phyloP scores from a whole-genome alignment of 23 tunicate species.

The Halocynthia roretzi region DNA sequence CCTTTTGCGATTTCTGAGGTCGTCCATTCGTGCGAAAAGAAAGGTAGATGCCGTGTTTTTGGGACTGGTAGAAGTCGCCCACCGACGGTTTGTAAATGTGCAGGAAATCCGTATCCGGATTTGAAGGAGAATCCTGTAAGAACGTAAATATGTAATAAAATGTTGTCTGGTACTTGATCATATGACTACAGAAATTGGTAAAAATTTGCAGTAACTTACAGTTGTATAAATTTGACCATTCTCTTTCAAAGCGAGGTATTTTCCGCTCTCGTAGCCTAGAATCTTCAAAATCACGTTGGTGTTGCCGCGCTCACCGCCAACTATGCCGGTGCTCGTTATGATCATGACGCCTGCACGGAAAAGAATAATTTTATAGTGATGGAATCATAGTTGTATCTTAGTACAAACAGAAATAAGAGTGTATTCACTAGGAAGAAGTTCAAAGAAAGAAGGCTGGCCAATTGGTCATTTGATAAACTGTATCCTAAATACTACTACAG shows the following conservation, averaged over 20 bases:
- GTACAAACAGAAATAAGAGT: too few species aligned
- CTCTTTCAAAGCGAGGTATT: constrained; percentile 28
- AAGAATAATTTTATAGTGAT: too few species aligned
- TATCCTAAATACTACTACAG: too few species aligned
- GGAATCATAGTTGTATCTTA: too few species aligned
- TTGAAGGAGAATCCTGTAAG: constrained; percentile 13
- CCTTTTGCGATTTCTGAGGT: not conserved
- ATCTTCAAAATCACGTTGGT: constrained; percentile 1
- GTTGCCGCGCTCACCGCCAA: too few species aligned
- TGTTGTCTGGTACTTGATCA: not conserved
- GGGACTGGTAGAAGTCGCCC: constrained; percentile 29
- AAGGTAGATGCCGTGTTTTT: constrained; percentile 11
- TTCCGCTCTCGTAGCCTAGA: constrained; percentile 6
- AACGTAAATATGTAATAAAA: not conserved
- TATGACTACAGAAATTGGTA: not conserved
- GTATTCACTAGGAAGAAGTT: too few species aligned
- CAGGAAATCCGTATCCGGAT: constrained; percentile 31
- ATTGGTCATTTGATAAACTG: too few species aligned
- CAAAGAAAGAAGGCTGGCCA: too few species aligned
- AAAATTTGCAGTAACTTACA: constrained; percentile 16
- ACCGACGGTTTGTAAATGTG: constrained; percentile 14
- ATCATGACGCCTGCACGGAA: too few species aligned
- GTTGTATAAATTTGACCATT: constrained; percentile 25
- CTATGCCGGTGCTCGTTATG: too few species aligned
- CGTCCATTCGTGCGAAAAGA: constrained; percentile 14